Evolutionary conservation across 2,888 invertebrate species (phyloP), one percentile per base, ranked within the genome.

Genomic region (Eurytoma californica): DNA sequence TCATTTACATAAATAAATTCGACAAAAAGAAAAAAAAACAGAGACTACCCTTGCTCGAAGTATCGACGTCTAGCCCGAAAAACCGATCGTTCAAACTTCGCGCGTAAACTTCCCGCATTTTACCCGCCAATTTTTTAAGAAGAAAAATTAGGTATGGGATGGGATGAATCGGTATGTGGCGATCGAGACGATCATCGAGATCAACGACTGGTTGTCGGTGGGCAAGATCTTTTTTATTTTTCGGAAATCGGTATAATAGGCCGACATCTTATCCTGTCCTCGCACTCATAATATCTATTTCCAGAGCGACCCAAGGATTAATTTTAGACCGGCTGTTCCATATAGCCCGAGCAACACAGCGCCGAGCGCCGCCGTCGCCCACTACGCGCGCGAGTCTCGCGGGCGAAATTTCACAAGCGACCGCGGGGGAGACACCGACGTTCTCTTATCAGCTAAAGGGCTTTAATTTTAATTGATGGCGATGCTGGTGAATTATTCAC

Each of bases 271-370:
- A 88, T 88, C 88, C 88, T 89, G 90, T 89, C 90, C 90, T 90
- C 90, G 89, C 88, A 89, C 89, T 89, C 89, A 89, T 90, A 90
- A 90, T 86, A 88, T 90, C 89, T 90, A 90, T 90, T 90, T 90
- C 88, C 89, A 90, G 90, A 89, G 85, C 88, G 87, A 87, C 87
- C 88, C 86, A 86, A 85, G 85, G 84, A 85, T 88, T 89, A 90
- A 89, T 85, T 88, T 90, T 90, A 90, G 89, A 86, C 83, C 85
- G 84, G 84, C 84, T 88, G 90, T 89, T 90, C 89, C 89, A 90
- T 90, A 90, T 90, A 89, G 39, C 87, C 86, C 86, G 86, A 84
- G 30, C 16, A 66, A 65, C 58, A 18, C 16, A 66, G 58, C 58
- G 85, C 85, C 85, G 84, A 85, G 86, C 86, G 87, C 87, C 85